These are phyloP conservation scores for Siniperca obscura DNA, from an alignment of 2,797 vertebrate genomes.

Conservation along the genomic window DNA sequence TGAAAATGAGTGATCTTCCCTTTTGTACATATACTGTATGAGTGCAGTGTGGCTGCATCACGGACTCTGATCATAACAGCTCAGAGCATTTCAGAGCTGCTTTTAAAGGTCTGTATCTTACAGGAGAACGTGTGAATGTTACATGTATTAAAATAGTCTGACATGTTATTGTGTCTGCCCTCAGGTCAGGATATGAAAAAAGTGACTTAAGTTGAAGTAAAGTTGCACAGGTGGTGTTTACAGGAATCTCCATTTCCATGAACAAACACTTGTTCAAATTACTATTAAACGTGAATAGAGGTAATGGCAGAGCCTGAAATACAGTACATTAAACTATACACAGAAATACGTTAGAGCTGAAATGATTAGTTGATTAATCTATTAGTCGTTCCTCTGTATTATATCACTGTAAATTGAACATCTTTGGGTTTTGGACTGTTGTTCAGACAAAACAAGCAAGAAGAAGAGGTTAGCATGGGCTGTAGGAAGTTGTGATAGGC, in stretches of 20 bases:
- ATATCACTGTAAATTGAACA: neutral
- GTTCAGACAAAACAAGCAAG: no score
- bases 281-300: neutral
- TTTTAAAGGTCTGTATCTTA: neutral
- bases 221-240: neutral
- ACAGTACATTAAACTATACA: neutral
- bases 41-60: neutral
- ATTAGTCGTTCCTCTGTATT: neutral
- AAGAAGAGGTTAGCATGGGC: no score
- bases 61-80: slow-evolving; percentile 3
- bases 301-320: neutral
- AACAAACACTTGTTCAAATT: neutral
- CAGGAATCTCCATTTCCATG: neutral
- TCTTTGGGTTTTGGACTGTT: neutral
- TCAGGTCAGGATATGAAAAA: neutral
- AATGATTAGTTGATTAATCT: no score
- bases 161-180: neutral
- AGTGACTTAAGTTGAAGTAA: neutral
- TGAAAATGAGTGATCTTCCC: neutral
- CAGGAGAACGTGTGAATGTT: neutral
- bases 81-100: neutral
- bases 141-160: neutral
- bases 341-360: neutral
- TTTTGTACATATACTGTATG: neutral
- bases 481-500: no score